Percentiles rank a stretch among this genome's conserved stretches.
These are phyloP conservation scores for Saccostrea cuccullata DNA, from an alignment of 1,140 invertebrate species.

Conservation along the genomic window DNA sequence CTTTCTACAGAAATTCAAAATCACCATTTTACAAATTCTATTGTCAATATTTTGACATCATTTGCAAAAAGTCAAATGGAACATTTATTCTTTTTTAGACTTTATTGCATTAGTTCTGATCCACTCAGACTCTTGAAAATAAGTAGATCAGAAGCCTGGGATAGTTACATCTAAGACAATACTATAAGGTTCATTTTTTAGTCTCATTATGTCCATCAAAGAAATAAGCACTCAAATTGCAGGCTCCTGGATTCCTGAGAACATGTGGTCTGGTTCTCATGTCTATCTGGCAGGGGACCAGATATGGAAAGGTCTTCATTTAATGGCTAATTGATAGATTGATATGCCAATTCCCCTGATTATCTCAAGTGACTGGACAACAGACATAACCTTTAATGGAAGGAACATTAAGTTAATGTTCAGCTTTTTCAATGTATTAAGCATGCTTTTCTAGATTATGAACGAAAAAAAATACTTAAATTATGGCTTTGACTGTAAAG, in stretches of 20 bases:
- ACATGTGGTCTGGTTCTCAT: background rate
- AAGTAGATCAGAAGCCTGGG: background rate
- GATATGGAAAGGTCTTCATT: background rate
- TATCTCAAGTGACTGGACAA: background rate
- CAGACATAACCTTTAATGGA: background rate
- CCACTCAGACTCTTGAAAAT: background rate
- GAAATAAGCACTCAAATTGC: background rate
- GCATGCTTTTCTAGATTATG: background rate
- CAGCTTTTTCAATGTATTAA: background rate
- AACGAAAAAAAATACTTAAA: background rate
- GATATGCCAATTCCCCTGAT: background rate
- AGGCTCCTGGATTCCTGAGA: background rate
- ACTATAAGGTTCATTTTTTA: background rate
- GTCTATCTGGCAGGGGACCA: background rate
- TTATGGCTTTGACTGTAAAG: too few relatives aligned
- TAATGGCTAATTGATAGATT: constrained; percentile 27
- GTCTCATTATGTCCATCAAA: background rate
- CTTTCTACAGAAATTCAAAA: too few relatives aligned
- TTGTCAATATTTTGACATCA: too few relatives aligned
- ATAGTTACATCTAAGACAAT: too few relatives aligned
- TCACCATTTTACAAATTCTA: too few relatives aligned
- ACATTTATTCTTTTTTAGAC: too few relatives aligned
- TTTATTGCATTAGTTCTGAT: background rate
- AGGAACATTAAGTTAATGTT: background rate
- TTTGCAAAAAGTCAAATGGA: too few relatives aligned